Evolutionary conservation across 1,140 invertebrate species (phyloP).

Genomic region (Zaprionus davidi): DNA sequence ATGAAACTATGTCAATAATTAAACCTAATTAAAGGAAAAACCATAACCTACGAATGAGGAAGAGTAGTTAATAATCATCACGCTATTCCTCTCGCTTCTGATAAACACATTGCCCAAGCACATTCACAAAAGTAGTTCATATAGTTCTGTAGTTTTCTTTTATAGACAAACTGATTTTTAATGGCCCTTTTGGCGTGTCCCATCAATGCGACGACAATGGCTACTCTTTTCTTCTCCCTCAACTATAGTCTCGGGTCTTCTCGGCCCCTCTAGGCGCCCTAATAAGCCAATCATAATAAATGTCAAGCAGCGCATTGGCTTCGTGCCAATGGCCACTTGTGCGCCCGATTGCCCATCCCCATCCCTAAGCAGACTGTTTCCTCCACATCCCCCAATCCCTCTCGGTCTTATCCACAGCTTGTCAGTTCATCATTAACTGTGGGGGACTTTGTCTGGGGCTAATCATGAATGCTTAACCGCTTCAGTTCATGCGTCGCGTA

Average conservation of each 20-base stretch:
- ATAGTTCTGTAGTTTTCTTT: slow-evolving; percentile 12
- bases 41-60: neutral
- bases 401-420: slow-evolving; percentile 9
- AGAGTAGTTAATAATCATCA: neutral
- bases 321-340: slow-evolving; percentile 65
- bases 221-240: slow-evolving; percentile 1
- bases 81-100: neutral
- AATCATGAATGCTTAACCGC: slow-evolving; percentile 67
- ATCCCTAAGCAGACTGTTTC: neutral
- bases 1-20: neutral
- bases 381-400: neutral
- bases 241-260: slow-evolving; percentile 10
- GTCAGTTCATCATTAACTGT: slow-evolving; percentile 62
- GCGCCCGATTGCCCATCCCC: slow-evolving; percentile 33
- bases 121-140: slow-evolving; percentile 12
- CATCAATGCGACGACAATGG: slow-evolving; percentile 39
- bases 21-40: neutral
- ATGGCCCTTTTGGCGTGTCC: slow-evolving; percentile 43
- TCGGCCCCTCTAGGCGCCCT: slow-evolving; percentile 46
- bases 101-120: slow-evolving; percentile 7
- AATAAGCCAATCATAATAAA: slow-evolving; percentile 82
- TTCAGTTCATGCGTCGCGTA: slow-evolving; percentile 52
- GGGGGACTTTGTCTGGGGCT: slow-evolving; percentile 50
- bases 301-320: slow-evolving; percentile 77
- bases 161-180: slow-evolving; percentile 20